Evolutionary conservation across 2,888 invertebrate genomes (phyloP), one percentile per base, ranked within the genome.

Genomic region (Cryptus viduatorius): DNA sequence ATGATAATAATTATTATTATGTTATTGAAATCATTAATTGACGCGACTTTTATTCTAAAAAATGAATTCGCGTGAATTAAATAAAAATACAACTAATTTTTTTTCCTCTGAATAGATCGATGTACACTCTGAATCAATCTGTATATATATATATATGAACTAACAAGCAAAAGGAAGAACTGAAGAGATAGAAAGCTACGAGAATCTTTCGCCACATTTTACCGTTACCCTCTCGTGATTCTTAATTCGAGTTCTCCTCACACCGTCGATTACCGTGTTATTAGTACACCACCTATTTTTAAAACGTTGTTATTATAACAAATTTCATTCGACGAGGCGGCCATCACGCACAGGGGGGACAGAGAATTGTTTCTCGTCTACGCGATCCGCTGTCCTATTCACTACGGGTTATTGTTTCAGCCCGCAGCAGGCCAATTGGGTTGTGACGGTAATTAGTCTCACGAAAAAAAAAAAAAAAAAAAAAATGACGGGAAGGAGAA

Each of bases 371-470:
- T 37, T 61, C 59, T 14, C 31, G n/a, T 59, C 59, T n/a, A 31
- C 5, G 37, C 37, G 37, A 37, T 14, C 29, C 75, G 19, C n/a
- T 10, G 37, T 61, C 37, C 19, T 4, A 4, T 16, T 19, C 31
- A 56, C 53, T 19, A 19, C 19, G 29, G 37, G 4, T 37, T 83
- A 76, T 83, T 80, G 80, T 80, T 83, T 80, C 72, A 83, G 80
- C 48, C 48, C 59, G 67, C 61, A 53, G 67, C 61, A 53, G 68
- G 69, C 72, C 77, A 77, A 80, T 77, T 77, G 67, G 67, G 42
- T 77, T 24, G 31, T 12, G 37, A 80, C 65, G 46, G 67, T 73
- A 81, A 84, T 84, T 84, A 84, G 77, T 68, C 80, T 64, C 24
- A 64, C 24, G 44, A 72, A 76, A 16, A 12, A 37, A 24, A 67